Evolutionary conservation across 1,140 invertebrate genomes (phyloP).

Genomic region (Nasonia longicornis): DNA sequence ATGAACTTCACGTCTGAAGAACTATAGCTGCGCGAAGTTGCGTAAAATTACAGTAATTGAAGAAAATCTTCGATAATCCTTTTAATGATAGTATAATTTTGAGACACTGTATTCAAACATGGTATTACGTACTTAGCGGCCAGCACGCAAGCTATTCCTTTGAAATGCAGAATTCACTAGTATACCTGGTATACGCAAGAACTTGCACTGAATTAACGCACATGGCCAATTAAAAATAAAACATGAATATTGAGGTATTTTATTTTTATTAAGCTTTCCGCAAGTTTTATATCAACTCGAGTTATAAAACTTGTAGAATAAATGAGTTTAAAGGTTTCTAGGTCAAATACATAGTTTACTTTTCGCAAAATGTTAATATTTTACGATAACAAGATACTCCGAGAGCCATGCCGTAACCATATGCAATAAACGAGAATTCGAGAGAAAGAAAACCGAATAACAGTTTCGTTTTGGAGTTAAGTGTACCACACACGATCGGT

Average conservation of each 20-base stretch:
- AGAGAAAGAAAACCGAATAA: conserved; percentile 30
- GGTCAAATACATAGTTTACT: conserved; percentile 5
- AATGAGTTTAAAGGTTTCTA: background rate
- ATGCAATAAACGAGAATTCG: conserved; percentile 17
- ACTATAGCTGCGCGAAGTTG: background rate
- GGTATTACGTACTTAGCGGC: background rate
- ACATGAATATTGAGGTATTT: too few species aligned
- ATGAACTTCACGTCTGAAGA: too few species aligned
- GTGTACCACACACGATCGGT: conserved; percentile 45
- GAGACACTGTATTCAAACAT: background rate
- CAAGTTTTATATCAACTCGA: too few species aligned
- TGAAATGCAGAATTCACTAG: background rate
- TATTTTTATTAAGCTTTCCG: too few species aligned
- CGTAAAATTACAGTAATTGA: background rate
- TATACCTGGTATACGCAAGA: too few species aligned
- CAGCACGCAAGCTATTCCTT: background rate
- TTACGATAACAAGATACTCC: background rate
- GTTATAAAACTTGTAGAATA: background rate
- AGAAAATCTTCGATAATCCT: background rate
- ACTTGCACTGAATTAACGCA: too few species aligned
- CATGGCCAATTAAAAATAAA: too few species aligned
- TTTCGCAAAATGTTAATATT: conserved; percentile 10
- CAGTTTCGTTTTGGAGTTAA: conserved; percentile 50
- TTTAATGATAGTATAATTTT: background rate
- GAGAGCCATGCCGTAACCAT: conserved; percentile 9